These are phyloP conservation scores for Watsonalla binaria DNA, from an alignment of 2,888 invertebrate species.

Conservation along the genomic window DNA sequence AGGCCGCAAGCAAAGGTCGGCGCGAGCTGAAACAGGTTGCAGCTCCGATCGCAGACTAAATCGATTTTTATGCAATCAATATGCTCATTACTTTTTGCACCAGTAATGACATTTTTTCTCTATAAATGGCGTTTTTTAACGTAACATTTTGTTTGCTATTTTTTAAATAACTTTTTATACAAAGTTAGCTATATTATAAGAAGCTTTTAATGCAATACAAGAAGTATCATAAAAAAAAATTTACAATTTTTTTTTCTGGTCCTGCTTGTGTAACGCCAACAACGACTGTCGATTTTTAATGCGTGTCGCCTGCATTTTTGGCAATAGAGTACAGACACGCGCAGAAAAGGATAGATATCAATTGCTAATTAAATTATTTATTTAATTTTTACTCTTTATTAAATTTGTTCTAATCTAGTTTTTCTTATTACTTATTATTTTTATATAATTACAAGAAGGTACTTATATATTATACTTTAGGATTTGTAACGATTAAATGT, in stretches of 20 bases:
- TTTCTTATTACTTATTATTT: too few species aligned
- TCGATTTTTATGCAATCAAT: constrained; percentile 59
- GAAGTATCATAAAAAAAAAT: background rate
- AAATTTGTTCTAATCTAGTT: too few species aligned
- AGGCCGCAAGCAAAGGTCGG: constrained; percentile 50
- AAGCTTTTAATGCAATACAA: too few species aligned
- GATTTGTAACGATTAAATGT: too few species aligned
- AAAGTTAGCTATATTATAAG: too few species aligned
- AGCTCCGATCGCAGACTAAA: constrained; percentile 31
- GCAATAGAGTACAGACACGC: constrained; percentile 50
- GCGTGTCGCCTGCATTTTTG: constrained; percentile 58
- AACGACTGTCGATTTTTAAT: constrained; percentile 53
- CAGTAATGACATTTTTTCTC: constrained; percentile 38
- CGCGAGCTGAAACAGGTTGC: constrained; percentile 39
- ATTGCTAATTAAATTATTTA: background rate
- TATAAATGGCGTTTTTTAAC: constrained; percentile 38
- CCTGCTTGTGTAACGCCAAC: constrained; percentile 30
- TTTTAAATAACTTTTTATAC: too few species aligned
- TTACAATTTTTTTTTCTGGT: constrained; percentile 10
- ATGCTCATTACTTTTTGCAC: constrained; percentile 42
- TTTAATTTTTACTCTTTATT: too few species aligned
- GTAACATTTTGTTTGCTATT: background rate
- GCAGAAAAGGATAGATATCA: constrained; percentile 12
- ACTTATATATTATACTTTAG: too few species aligned
- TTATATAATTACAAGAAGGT: too few species aligned